Evolutionary conservation across 30 jellyfish, hydroid and myxozoan species (phyloP).

Genomic region (Chironex yamaguchii): DNA sequence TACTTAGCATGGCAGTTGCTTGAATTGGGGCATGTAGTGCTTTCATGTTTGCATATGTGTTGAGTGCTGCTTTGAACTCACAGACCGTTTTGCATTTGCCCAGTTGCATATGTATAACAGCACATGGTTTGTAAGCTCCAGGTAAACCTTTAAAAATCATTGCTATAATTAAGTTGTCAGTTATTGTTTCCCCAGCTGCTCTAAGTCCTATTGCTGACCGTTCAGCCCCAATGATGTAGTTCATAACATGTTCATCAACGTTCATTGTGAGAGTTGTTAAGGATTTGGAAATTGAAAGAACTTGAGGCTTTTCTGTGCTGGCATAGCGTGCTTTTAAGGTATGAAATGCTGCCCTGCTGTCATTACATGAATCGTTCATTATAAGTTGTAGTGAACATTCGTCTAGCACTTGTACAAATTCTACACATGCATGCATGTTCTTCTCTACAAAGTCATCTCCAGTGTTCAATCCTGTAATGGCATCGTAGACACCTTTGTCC

Average conservation of each 20-base stretch:
- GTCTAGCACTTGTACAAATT: constrained; percentile 31
- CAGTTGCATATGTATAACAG: constrained; percentile 60
- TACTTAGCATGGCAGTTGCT: constrained; percentile 2
- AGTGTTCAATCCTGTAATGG: background rate
- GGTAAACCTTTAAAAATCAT: constrained; percentile 39
- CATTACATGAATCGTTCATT: constrained; percentile 35
- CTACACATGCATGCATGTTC: constrained; percentile 39
- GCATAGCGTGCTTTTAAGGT: background rate
- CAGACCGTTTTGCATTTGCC: constrained; percentile 41
- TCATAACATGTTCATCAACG: constrained; percentile 15
- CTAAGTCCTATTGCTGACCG: constrained; percentile 35
- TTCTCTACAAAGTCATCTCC: background rate
- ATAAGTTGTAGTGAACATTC: constrained; percentile 20
- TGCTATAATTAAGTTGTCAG: constrained; percentile 18
- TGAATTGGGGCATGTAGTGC: constrained; percentile 20
- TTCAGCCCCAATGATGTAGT: constrained; percentile 38
- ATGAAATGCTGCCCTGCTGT: constrained; percentile 13
- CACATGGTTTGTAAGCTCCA: constrained; percentile 52
- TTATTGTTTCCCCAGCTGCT: constrained; percentile 18
- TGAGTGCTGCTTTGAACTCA: constrained; percentile 62
- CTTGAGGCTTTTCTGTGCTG: constrained; percentile 6
- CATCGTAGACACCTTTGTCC: background rate
- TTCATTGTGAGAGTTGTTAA: constrained; percentile 7
- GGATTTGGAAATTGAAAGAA: constrained; percentile 5
- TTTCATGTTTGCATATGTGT: constrained; percentile 44